A percentile compares a stretch with the other conserved stretches of the same genome.
phyloP scores from a whole-genome alignment of 2,888 invertebrate species.

The Anaspis maculata region DNA sequence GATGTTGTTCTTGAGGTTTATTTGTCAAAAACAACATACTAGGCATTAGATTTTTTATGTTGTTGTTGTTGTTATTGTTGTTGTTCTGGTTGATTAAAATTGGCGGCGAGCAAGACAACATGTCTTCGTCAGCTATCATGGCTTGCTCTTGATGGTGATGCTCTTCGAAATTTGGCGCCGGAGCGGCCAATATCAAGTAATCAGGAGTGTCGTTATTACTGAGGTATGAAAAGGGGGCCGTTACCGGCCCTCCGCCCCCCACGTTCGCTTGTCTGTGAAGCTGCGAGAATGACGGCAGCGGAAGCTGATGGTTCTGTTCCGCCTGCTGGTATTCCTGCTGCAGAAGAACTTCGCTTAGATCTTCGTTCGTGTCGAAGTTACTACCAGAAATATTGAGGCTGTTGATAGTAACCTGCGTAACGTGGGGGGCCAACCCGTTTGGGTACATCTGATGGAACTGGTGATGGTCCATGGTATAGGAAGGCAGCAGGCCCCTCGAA shows the following conservation, averaged over 20 bases:
- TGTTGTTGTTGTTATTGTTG: constrained; percentile 15
- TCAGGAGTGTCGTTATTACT: constrained; percentile 19
- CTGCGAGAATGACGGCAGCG: constrained; percentile 60
- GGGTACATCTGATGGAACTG: constrained; percentile 56
- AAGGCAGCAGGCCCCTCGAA: constrained; percentile 87
- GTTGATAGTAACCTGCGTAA: constrained; percentile 61
- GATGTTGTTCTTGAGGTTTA: background rate
- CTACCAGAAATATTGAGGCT: constrained; percentile 80
- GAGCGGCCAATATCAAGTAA: constrained; percentile 20
- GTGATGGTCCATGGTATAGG: constrained; percentile 40
- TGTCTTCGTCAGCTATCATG: constrained; percentile 24
- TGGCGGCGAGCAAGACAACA: constrained; percentile 38
- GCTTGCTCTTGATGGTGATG: too few relatives aligned
- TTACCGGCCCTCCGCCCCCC: constrained; percentile 60
- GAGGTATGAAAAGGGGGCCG: constrained; percentile 35
- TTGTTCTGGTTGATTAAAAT: constrained; percentile 8
- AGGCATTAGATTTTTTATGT: background rate
- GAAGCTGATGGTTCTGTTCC: constrained; percentile 34
- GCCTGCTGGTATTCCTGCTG: constrained; percentile 19
- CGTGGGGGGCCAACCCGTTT: constrained; percentile 82
- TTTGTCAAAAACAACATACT: too few relatives aligned
- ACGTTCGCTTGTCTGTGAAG: constrained; percentile 60
- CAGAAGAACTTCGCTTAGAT: too few relatives aligned
- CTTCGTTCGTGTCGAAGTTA: constrained; percentile 45
- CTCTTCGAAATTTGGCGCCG: too few relatives aligned